A percentile compares a stretch with the other conserved stretches of the same genome.
These are phyloP conservation scores for Drosophila neoperkinsi DNA, from an alignment of 2,888 invertebrate genomes.

Conservation along the genomic window DNA sequence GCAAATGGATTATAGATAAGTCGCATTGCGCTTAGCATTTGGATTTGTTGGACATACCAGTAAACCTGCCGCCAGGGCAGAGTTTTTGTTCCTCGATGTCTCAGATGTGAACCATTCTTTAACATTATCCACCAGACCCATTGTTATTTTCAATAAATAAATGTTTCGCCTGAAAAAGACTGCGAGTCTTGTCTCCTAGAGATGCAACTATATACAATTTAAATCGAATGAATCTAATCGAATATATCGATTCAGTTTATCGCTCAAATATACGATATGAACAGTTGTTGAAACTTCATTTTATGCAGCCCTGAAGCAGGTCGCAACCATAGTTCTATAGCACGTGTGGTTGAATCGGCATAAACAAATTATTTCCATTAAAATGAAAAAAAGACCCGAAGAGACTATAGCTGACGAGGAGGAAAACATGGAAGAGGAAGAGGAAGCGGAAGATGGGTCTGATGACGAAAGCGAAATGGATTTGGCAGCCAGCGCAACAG, in stretches of 20 bases:
- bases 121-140: conserved; percentile 91
- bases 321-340: conserved; percentile 20
- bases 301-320: neutral
- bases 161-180: conserved; percentile 32
- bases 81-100: conserved; percentile 93
- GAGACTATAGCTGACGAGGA: conserved; percentile 34
- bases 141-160: conserved; percentile 65
- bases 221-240: conserved; percentile 30
- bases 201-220: conserved; percentile 8
- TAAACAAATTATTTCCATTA: conserved; percentile 42
- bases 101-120: conserved; percentile 94
- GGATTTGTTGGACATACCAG: conserved; percentile 88
- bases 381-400: conserved; percentile 60
- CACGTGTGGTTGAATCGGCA: conserved; percentile 41
- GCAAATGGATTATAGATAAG: conserved; percentile 4
- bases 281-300: conserved; percentile 17
- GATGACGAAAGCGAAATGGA: conserved; percentile 48
- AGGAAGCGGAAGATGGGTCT: conserved; percentile 10
- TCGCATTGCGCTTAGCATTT: no score
- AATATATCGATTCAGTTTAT: neutral
- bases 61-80: conserved; percentile 93
- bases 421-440: conserved; percentile 24
- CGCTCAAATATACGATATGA: neutral
- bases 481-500: conserved; percentile 74
- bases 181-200: conserved; percentile 23